Evolutionary conservation across 1,140 invertebrate species (phyloP), one percentile per base, ranked within the genome.

Genomic region (Macrobrachium rosenbergii): DNA sequence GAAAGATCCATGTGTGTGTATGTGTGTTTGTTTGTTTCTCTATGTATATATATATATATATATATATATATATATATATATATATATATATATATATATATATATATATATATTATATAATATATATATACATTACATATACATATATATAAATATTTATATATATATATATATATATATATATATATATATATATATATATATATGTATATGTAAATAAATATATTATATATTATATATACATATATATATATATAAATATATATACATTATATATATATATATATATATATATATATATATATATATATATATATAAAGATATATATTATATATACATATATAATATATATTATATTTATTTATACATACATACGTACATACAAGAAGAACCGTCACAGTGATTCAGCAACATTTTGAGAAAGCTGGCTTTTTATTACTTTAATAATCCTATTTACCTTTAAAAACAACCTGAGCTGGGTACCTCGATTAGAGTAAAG

Each of bases 41-140:
- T 69, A 69, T 76, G 37, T 45, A 76, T 76, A 58, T 16, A 45
- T 43, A 76, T 45, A 76, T 43, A 76, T 16, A 76, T 43, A 45
- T 16, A 45, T 43, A 43, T 16, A 45, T 12, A 12, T 69, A 12
- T 69, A 12, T 69, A 69, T 69, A 69, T 69, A 69, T 69, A 69
- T 69, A 69, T 69, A 69, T 69, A 69, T 69, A 69, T 69, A 12
- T 69, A 69, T 69, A 69, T 69, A 69, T 69, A 69, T 69, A 69
- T 69, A 69, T 69, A n/a, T n/a, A n/a, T n/a, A n/a, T n/a, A n/a
- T n/a, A n/a, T n/a, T n/a, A n/a, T n/a, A n/a, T n/a, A n/a, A n/a
- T n/a, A n/a, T n/a, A n/a, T 64, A 3, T n/a, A n/a, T n/a, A n/a
- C n/a, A n/a, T n/a, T 64, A 17, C 0, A 64, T 17, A 19, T 17